Base-by-base conservation (phyloP, 2,888 invertebrate genomes). In the Apodemia duryi region DNA sequence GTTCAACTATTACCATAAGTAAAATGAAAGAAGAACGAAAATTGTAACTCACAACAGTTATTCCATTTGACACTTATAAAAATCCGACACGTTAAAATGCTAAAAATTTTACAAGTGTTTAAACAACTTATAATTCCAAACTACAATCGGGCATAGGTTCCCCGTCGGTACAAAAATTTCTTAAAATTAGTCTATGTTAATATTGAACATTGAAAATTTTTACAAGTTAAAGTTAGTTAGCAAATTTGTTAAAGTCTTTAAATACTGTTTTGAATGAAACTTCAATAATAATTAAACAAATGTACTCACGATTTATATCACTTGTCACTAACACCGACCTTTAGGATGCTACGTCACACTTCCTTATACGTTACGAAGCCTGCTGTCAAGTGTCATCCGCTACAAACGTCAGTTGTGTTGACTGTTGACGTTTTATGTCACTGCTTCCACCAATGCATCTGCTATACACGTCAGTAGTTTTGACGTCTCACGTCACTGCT, bases 171-270 rank as follows among this genome's bases (percentile, higher is more conserved):
- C 51, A 51, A n/a, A n/a, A 51, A 11, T 51, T 51, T 51, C 51
- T 51, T 51, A 51, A 51, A 51, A n/a, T 51, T 51, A 51, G 51
- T 21, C 51, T 51, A 51, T 51, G 51, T 51, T 51, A 51, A 51
- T 51, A 51, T 51, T 51, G 51, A n/a, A 51, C 51, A 51, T 51
- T 51, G 51, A 51, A 21, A 51, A 51, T 51, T 51, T 51, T 21
- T 51, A 51, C 51, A 51, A 51, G 51, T 51, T 51, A 51, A 51
- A n/a, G 13, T 51, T 51, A 51, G 21, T 2, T 51, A 6, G 51
- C 51, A 51, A 51, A n/a, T 51, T 51, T 5, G 38, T 21, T 51
- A 51, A 51, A 51, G 51, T 51, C 51, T 51, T 51, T 13, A n/a
- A 49, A n/a, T 49, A 38, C 9, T 38, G 38, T 38, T 38, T 38